Evolutionary conservation across 2,113 vertebrate species (phyloP).

Genomic region (Butorides virescens): DNA sequence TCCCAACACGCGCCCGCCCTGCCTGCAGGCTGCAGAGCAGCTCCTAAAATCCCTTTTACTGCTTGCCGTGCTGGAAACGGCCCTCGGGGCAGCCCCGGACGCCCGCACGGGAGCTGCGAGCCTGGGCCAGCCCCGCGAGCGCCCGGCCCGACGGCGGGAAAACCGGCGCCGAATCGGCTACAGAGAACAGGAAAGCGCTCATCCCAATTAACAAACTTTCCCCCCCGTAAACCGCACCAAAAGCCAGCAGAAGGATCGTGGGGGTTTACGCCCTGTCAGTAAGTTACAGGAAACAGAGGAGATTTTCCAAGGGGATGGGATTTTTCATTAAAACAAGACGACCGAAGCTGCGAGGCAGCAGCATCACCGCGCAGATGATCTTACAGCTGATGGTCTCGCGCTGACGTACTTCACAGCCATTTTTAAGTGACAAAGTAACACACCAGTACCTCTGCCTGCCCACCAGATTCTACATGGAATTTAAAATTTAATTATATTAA

Average conservation of each 20-base stretch:
- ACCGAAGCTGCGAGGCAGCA: conserved; percentile 66
- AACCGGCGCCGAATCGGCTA: background rate
- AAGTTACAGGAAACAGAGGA: conserved; percentile 4
- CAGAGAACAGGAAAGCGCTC: background rate
- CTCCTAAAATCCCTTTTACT: background rate
- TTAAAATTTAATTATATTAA: conserved; percentile 90
- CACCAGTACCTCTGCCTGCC: conserved; percentile 88
- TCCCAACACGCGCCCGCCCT: rapidly evolving
- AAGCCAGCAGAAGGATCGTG: background rate
- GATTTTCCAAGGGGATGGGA: conserved; percentile 42
- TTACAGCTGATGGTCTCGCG: conserved; percentile 92
- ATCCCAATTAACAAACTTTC: background rate
- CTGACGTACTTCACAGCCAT: conserved; percentile 92
- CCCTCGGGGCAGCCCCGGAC: background rate
- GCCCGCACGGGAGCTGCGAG: rapidly evolving
- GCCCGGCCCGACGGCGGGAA: background rate
- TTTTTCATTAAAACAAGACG: conserved; percentile 81
- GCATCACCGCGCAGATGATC: conserved; percentile 89
- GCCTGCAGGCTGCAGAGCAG: background rate
- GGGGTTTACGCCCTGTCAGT: background rate
- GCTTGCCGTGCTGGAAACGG: background rate
- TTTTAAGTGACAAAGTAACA: conserved; percentile 99
- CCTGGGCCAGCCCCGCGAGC: background rate
- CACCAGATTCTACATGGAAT: conserved; percentile 88
- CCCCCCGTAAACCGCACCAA: background rate